A percentile compares a stretch with the other conserved stretches of the same genome.
Evolutionary conservation across 2,797 vertebrate genomes (phyloP).

Genomic region (Urosaurus nigricauda): DNA sequence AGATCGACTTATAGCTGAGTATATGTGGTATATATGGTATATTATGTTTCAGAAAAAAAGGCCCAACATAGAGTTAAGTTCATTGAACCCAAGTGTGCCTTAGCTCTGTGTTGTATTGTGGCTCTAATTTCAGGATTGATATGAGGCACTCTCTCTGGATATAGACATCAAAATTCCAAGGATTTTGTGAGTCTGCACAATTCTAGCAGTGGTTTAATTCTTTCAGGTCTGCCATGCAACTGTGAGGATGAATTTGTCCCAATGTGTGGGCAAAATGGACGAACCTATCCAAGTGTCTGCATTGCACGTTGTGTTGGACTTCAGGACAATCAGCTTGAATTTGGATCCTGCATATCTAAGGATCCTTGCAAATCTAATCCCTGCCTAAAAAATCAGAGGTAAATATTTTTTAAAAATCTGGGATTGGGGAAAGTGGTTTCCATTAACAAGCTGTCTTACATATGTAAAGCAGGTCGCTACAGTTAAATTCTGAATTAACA

Average conservation of each 20-base stretch:
- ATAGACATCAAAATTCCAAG: not conserved
- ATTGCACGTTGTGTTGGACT: slow-evolving; percentile 96
- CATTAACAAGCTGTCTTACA: not conserved
- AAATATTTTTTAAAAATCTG: slow-evolving; percentile 46
- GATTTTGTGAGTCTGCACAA: not conserved
- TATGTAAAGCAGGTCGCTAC: not conserved
- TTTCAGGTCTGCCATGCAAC: slow-evolving; percentile 91
- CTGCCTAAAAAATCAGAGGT: slow-evolving; percentile 93
- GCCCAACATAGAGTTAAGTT: not conserved
- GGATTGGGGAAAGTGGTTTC: not conserved
- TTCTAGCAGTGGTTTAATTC: slow-evolving; percentile 27
- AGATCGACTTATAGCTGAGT: too few species aligned
- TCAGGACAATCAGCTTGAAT: slow-evolving; percentile 91
- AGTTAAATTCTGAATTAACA: slow-evolving; percentile 19
- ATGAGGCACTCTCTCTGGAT: not conserved
- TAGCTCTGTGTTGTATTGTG: not conserved
- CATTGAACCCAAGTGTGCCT: not conserved
- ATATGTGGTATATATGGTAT: too few species aligned
- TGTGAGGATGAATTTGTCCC: slow-evolving; percentile 95
- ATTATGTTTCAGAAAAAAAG: not conserved
- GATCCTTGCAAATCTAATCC: slow-evolving; percentile 89
- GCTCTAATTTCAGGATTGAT: not conserved
- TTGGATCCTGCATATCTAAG: slow-evolving; percentile 88
- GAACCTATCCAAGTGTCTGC: slow-evolving; percentile 94
- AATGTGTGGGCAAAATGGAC: slow-evolving; percentile 92